These are phyloP conservation scores for Heterodera filipjevi DNA, from an alignment of 2,888 invertebrate genomes.

Conservation along the genomic window DNA sequence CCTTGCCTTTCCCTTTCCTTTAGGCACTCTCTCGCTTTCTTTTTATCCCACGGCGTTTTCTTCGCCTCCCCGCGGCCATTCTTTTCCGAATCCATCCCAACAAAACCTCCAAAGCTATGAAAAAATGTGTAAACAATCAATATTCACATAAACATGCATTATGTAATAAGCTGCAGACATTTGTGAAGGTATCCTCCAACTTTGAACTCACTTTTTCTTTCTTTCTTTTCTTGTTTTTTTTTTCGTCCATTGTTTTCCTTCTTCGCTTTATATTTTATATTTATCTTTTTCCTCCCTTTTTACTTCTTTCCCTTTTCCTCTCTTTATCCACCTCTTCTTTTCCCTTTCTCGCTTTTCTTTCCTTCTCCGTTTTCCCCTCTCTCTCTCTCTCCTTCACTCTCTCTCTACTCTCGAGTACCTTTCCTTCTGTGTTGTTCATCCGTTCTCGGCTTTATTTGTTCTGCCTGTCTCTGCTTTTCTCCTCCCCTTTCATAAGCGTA, in stretches of 20 bases:
- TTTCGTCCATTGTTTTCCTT: neutral
- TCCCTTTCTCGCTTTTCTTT: neutral
- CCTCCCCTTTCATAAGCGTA: neutral
- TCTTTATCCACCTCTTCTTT: neutral
- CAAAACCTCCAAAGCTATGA: neutral
- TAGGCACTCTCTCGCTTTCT: neutral
- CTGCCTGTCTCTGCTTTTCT: neutral
- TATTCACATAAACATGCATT: slow-evolving; percentile 1
- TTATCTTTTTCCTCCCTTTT: too few relatives aligned
- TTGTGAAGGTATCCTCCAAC: neutral
- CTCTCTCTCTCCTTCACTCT: neutral
- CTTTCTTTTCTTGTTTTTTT: neutral
- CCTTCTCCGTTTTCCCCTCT: neutral
- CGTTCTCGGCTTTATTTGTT: slow-evolving; percentile 2
- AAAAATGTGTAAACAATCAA: slow-evolving; percentile 5
- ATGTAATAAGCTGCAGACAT: neutral
- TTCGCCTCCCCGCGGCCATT: slow-evolving; percentile 7
- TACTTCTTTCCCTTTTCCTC: neutral
- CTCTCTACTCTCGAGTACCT: neutral
- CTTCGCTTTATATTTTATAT: too few relatives aligned
- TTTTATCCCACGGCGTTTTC: neutral
- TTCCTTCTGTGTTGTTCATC: neutral
- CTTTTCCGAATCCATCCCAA: neutral
- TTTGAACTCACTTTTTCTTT: neutral
- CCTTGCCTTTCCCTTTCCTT: neutral